These are phyloP conservation scores for Napeogenes sylphis DNA, from an alignment of 2,888 invertebrate genomes.

Conservation along the genomic window DNA sequence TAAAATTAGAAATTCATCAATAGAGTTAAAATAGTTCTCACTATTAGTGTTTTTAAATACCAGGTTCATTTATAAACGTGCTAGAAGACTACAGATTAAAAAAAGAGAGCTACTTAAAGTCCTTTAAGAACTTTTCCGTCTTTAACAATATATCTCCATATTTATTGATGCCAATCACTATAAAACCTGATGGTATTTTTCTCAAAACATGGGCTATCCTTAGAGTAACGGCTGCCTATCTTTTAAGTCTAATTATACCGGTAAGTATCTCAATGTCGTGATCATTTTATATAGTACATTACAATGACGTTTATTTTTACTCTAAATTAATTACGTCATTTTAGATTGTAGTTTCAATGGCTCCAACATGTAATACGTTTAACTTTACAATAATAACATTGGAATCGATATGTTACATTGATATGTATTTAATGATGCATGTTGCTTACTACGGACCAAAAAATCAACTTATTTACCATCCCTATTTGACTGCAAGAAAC, in stretches of 20 bases:
- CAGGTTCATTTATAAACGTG: conserved; percentile 67
- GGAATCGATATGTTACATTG: conserved; percentile 67
- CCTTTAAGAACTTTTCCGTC: conserved; percentile 53
- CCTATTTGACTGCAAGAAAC: conserved; percentile 70
- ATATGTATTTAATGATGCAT: conserved; percentile 72
- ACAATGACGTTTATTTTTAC: not conserved
- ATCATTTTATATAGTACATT: not conserved
- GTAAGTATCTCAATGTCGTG: conserved; percentile 40
- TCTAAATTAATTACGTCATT: conserved; percentile 23
- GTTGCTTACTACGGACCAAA: conserved; percentile 71
- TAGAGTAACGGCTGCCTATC: conserved; percentile 52
- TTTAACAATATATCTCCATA: conserved; percentile 56
- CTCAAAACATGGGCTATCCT: conserved; percentile 59
- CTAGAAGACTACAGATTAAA: conserved; percentile 47
- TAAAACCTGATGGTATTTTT: conserved; percentile 64
- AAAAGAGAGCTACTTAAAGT: conserved; percentile 54
- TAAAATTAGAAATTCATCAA: no score
- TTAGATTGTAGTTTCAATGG: conserved; percentile 60
- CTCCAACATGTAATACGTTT: conserved; percentile 53
- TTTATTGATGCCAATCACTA: conserved; percentile 56
- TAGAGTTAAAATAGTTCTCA: no score
- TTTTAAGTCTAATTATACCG: conserved; percentile 59
- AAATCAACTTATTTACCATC: conserved; percentile 73
- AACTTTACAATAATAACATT: conserved; percentile 52
- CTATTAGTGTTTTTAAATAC: no score